Conservation (phyloP, 2,797 vertebrate genomes). For the Rhadinocentrus ornatus region DNA sequence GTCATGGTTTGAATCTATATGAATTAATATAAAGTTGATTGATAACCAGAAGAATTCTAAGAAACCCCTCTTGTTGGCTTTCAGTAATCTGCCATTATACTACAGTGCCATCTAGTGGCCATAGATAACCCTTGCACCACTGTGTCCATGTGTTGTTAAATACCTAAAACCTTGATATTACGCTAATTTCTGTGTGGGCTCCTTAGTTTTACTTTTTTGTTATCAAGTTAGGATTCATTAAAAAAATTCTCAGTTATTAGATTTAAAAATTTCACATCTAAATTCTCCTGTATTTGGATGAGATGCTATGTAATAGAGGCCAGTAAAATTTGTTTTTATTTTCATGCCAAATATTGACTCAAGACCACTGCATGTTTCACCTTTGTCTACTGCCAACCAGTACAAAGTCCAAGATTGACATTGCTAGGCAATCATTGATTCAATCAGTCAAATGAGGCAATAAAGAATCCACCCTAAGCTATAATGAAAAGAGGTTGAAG, state of each 20-base stretch:
- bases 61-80: not conserved
- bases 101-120: conserved; percentile 15
- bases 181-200: no score
- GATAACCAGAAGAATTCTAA: not conserved
- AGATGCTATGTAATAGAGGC: not conserved
- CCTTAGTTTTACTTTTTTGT: not conserved
- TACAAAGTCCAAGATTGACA: not conserved
- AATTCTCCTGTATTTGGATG: not conserved
- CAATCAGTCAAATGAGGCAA: not conserved
- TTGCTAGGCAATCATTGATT: not conserved
- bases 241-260: not conserved
- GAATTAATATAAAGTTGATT: not conserved
- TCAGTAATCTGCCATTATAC: not conserved
- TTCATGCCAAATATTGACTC: not conserved
- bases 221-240: not conserved
- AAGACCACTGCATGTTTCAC: not conserved
- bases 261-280: not conserved
- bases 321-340: not conserved
- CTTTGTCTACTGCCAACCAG: not conserved
- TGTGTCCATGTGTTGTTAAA: not conserved
- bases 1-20: not conserved
- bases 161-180: not conserved
- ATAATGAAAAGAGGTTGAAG: not conserved
- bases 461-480: no score
- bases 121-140: not conserved